A percentile compares a stretch with the other conserved stretches of the same genome.
Conservation (phyloP, 2,113 vertebrate species). For the Cygnus buccinator region DNA sequence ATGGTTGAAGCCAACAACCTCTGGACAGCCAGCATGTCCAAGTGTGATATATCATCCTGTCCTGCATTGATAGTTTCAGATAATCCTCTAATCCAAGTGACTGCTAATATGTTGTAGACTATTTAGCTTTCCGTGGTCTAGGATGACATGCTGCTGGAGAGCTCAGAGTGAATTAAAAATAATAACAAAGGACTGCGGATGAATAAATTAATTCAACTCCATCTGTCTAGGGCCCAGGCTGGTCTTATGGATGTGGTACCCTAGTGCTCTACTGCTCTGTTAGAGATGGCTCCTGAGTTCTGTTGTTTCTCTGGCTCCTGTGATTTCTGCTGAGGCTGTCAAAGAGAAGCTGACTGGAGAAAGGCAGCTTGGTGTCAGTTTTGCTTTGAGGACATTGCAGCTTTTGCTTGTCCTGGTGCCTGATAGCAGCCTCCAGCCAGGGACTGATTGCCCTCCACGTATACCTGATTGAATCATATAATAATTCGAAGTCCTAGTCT, state of each 20-base stretch:
- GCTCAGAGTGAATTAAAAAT: neutral
- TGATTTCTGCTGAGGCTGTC: neutral
- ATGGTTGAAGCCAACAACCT: neutral
- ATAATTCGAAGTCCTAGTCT: neutral
- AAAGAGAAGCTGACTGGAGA: neutral
- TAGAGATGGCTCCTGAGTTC: neutral
- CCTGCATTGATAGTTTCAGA: neutral
- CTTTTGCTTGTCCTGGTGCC: neutral
- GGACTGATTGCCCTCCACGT: neutral
- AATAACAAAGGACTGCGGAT: neutral
- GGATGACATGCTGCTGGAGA: neutral
- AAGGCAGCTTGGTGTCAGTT: fast-evolving
- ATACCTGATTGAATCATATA: neutral
- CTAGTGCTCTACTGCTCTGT: neutral
- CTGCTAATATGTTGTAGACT: conserved; percentile 13
- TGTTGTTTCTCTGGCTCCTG: neutral
- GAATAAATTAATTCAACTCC: neutral
- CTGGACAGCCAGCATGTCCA: neutral
- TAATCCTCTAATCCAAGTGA: conserved; percentile 37
- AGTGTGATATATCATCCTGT: neutral
- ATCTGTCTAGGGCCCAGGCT: neutral
- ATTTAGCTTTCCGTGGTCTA: neutral
- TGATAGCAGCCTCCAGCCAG: neutral
- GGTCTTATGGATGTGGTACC: neutral
- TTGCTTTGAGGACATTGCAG: neutral